Conservation (phyloP, 2,888 invertebrate species). For the Pseudococcus jackbeardsleyi region DNA sequence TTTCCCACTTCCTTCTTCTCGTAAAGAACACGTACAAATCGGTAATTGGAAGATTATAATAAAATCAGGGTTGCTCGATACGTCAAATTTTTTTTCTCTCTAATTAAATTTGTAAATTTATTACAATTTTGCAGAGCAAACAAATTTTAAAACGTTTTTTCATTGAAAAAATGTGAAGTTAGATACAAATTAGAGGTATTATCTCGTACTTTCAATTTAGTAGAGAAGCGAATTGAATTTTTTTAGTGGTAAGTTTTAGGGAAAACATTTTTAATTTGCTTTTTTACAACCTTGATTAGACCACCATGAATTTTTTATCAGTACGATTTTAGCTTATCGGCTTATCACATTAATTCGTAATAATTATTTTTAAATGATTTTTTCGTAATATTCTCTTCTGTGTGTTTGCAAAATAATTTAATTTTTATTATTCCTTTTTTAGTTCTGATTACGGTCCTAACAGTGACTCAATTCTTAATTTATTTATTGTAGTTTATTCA, state of each 20-base stretch:
- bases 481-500: no score
- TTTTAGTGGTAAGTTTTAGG: background rate
- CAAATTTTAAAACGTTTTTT: background rate
- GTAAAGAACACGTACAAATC: background rate
- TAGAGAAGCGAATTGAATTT: no score
- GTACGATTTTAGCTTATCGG: background rate
- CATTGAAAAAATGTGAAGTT: no score
- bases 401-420: no score
- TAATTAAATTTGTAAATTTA: background rate
- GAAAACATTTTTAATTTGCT: background rate
- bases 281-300: background rate
- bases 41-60: constrained; percentile 31
- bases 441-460: background rate
- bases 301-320: constrained; percentile 19
- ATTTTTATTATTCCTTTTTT: background rate
- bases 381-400: background rate
- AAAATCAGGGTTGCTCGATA: background rate
- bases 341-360: background rate
- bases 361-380: background rate
- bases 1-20: background rate
- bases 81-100: background rate
- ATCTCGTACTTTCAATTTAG: no score
- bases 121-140: no score
- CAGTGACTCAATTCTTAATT: no score
- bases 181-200: no score